Base-by-base conservation (phyloP, 2,113 vertebrate species). In the Drymodes brunneopygia region DNA sequence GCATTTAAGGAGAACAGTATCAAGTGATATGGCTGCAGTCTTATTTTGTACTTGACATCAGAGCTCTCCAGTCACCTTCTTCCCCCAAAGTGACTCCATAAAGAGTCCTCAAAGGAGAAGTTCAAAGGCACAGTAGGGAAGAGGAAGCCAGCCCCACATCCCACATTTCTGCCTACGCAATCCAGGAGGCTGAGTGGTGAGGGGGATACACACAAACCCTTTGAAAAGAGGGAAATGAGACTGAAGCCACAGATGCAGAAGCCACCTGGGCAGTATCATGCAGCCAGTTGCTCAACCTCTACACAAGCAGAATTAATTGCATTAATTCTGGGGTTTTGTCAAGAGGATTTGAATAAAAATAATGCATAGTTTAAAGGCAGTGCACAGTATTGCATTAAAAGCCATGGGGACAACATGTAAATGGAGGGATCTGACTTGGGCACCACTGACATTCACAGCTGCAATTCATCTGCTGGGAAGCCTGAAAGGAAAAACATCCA, bases 1-100 rank as follows among this genome's bases (percentile, higher is more conserved):
- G 94, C 94, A 96, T 92, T 93, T 96, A 90, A 94, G 82, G 80
- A 86, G 64, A 96, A 82, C 90, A 33, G 80, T 90, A 94, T 96
- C 93, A 90, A 95, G 74, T 94, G 57, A 86, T 88, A 92, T 15
- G 73, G 86, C 80, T 92, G 60, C 86, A 94, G 80, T 69, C 75
- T 67, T 48, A 88, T 78, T 94, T 83, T 88, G 57, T 90, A 51
- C 83, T 92, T 86, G 92, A 93, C 88, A 97, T 94, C 69, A 96
- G 86, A 96, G 88, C 82, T 88, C 67, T 64, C 14, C 2, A 78
- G 92, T 96, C 95, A 94, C 96, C 91, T 92, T 93, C 80, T n/a
- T 83, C 31, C 86, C 47, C 67, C 5, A 5, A 70, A 90, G 86
- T 33, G 87, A 92, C 85, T 93, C 72, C n/a, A 11, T 45, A 75